Base-by-base conservation (phyloP, 2,888 invertebrate species). In the Amphiduros pacificus region DNA sequence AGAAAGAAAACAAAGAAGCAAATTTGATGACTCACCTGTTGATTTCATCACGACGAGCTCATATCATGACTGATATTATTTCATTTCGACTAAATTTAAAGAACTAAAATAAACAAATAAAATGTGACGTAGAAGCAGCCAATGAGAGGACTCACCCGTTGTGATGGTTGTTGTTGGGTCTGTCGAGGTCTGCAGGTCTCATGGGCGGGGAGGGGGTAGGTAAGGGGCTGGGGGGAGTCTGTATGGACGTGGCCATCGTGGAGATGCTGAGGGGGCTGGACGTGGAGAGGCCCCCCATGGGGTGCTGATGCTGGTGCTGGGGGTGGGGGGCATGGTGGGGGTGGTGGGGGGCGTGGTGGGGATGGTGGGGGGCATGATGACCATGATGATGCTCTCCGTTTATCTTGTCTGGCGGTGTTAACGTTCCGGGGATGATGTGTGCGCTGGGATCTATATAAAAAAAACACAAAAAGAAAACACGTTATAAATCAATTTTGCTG, bases 161-260 rank as follows among this genome's bases (percentile, higher is more conserved):
- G 26, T 55, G 40, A n/a, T 9, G 14, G n/a, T 14, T 14, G 26
- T 41, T 48, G 49, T n/a, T 22, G 48, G n/a, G n/a, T n/a, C n/a
- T n/a, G n/a, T 44, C 44, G 6, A 44, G 5, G 44, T 44, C 44
- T 5, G 6, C n/a, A 4, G 44, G 44, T 44, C 44, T 5, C n/a
- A 31, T 31, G 11, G 59, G 59, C 14, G 59, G 59, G 4, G 85
- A 85, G 28, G 85, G 85, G 32, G 85, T 85, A 28, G 85, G 84
- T 48, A 84, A 76, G 24, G 90, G 90, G 72, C 90, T 90, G 61
- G 90, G 90, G 69, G 93, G 92, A 65, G 92, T 91, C 82, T 91
- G 91, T 83, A 92, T 88, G 71, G 87, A 86, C 74, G 89, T 89
- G 24, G 78, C 71, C 65, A 82, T 71, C 55, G 78, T 68, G 49